A percentile compares a stretch with the other conserved stretches of the same genome.
Evolutionary conservation across 1,140 invertebrate genomes (phyloP).

Genomic region (Holcopasites calliopsidis): DNA sequence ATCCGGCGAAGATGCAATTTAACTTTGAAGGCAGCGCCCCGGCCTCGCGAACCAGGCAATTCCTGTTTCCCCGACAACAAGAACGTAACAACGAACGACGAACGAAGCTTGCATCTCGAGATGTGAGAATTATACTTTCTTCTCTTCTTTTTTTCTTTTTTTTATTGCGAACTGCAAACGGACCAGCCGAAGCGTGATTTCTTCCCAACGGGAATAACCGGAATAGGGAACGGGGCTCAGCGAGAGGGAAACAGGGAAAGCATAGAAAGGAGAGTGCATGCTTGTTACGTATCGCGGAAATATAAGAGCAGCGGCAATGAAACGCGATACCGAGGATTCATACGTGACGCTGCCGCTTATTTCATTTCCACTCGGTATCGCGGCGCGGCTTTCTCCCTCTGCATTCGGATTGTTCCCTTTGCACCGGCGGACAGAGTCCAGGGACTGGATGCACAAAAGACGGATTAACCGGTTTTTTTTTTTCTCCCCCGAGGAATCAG

Average conservation of each 20-base stretch:
- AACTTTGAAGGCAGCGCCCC: conserved; percentile 9
- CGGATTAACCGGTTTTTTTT: conserved; percentile 58
- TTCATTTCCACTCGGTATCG: conserved; percentile 35
- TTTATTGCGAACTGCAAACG: background rate
- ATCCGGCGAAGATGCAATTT: conserved; percentile 13
- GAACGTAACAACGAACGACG: background rate
- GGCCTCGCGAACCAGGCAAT: background rate
- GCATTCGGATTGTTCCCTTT: background rate
- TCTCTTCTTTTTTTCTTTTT: no score
- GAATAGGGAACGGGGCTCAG: background rate
- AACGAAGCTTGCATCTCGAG: background rate
- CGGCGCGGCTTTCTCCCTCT: no score
- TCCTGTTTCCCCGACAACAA: background rate
- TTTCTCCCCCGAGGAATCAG: conserved; percentile 34
- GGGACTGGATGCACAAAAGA: conserved; percentile 48
- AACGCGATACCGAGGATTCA: conserved; percentile 23
- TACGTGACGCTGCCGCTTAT: conserved; percentile 30
- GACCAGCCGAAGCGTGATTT: conserved; percentile 4
- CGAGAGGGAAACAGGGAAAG: background rate
- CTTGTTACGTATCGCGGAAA: conserved; percentile 22
- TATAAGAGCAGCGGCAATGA: background rate
- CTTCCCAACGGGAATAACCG: background rate
- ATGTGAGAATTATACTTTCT: conserved; percentile 42
- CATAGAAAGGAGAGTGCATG: no score
- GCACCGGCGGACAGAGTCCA: conserved; percentile 15